phyloP scores from a whole-genome alignment of 2,888 invertebrate genomes.

The Microctonus hyperodae region DNA sequence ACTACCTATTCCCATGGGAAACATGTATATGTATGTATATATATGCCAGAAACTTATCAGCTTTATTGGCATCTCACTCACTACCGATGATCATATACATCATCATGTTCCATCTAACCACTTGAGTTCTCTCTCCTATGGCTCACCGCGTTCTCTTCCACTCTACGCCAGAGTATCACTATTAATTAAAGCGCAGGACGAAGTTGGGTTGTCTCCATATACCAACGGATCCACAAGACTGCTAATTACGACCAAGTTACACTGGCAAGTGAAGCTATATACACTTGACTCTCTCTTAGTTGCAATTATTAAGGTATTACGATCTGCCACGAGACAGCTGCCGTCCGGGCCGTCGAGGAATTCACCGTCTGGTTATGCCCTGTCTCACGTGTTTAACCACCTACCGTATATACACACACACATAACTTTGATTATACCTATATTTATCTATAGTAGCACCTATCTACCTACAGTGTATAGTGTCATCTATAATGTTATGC shows the following conservation, averaged over 20 bases:
- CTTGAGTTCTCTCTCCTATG: neutral
- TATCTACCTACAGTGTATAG: too few relatives aligned
- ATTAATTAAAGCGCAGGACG: constrained; percentile 52
- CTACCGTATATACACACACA: neutral
- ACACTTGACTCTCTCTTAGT: constrained; percentile 45
- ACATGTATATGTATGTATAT: neutral
- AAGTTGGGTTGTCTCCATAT: constrained; percentile 50
- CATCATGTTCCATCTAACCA: constrained; percentile 19
- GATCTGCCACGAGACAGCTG: constrained; percentile 41
- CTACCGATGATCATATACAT: constrained; percentile 12
- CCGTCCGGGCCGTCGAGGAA: constrained; percentile 28
- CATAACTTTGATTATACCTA: too few relatives aligned
- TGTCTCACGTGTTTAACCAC: neutral
- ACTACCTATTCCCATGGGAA: neutral
- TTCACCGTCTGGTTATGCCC: constrained; percentile 7
- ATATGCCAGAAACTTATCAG: constrained; percentile 6
- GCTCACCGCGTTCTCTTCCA: constrained; percentile 8
- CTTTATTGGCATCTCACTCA: constrained; percentile 16
- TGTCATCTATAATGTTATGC: too few relatives aligned
- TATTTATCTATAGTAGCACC: too few relatives aligned
- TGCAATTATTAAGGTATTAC: constrained; percentile 52
- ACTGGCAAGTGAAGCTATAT: constrained; percentile 32
- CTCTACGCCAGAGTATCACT: constrained; percentile 45
- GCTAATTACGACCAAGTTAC: constrained; percentile 53
- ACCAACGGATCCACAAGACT: constrained; percentile 45